These are phyloP conservation scores for Cephus pygmeus DNA, from an alignment of 2,888 invertebrate genomes.

Conservation along the genomic window DNA sequence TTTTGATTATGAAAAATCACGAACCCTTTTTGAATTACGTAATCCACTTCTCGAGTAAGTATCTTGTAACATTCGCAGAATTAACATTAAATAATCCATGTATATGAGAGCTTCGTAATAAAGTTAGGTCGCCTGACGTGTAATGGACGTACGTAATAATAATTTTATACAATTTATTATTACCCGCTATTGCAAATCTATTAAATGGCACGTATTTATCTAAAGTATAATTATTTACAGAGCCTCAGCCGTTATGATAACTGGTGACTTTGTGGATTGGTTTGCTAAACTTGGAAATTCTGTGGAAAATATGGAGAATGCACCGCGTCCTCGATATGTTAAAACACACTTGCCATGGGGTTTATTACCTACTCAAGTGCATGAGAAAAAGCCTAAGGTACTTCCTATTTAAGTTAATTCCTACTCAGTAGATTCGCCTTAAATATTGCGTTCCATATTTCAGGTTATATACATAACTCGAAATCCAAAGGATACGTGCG, in stretches of 20 bases:
- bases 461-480: constrained; percentile 88
- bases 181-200: background rate
- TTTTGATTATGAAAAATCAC: constrained; percentile 81
- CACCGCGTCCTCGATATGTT: constrained; percentile 79
- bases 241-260: constrained; percentile 54
- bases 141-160: background rate
- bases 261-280: constrained; percentile 51
- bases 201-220: background rate
- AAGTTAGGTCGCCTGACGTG: background rate
- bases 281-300: constrained; percentile 73
- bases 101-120: background rate
- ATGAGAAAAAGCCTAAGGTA: constrained; percentile 79
- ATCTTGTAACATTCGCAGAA: background rate
- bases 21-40: constrained; percentile 72
- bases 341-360: constrained; percentile 81
- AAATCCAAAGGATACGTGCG: constrained; percentile 91
- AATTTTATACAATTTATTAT: background rate
- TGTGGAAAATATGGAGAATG: constrained; percentile 76
- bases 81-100: background rate
- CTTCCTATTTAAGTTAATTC: background rate
- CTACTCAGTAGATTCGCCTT: constrained; percentile 1
- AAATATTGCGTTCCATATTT: constrained; percentile 26
- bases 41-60: constrained; percentile 65
- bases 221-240: constrained; percentile 32
- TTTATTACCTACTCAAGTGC: constrained; percentile 72